These are phyloP conservation scores for Xerus rutilus DNA, from an alignment of 2,797 vertebrate genomes.

Conservation along the genomic window DNA sequence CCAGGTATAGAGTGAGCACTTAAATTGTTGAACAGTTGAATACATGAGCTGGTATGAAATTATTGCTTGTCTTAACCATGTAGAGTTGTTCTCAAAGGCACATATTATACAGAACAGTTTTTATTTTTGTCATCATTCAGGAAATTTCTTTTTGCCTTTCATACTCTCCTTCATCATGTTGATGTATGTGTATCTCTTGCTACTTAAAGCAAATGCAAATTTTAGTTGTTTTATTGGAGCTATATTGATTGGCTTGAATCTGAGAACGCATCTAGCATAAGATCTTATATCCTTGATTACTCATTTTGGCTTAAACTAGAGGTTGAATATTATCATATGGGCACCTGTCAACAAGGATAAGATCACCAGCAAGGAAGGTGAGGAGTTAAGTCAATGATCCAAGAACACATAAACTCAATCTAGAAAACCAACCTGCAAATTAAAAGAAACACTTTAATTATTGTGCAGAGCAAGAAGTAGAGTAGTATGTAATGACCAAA, in stretches of 20 bases:
- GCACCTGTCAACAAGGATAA: neutral
- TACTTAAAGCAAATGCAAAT: neutral
- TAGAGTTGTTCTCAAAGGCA: neutral
- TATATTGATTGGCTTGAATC: neutral
- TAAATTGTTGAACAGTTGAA: neutral
- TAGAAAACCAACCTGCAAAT: constrained; percentile 55
- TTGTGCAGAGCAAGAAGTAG: constrained; percentile 54
- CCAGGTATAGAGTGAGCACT: neutral
- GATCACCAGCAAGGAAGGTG: neutral
- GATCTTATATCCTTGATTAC: neutral
- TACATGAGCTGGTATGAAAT: neutral
- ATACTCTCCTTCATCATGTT: neutral
- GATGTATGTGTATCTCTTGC: neutral
- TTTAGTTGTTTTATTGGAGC: neutral
- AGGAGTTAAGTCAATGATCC: neutral
- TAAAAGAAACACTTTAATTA: constrained; percentile 57
- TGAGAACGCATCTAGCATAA: constrained; percentile 11
- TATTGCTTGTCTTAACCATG: neutral
- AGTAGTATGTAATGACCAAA: constrained; percentile 42
- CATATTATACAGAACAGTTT: neutral
- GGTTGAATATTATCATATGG: neutral
- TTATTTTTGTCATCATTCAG: constrained; percentile 22
- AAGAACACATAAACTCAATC: neutral
- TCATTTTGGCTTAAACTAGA: neutral
- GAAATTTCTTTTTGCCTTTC: neutral